Percentiles rank a stretch among this genome's conserved stretches.
These are phyloP conservation scores for Iphiclides podalirius DNA, from an alignment of 2,888 invertebrate species.

Conservation along the genomic window DNA sequence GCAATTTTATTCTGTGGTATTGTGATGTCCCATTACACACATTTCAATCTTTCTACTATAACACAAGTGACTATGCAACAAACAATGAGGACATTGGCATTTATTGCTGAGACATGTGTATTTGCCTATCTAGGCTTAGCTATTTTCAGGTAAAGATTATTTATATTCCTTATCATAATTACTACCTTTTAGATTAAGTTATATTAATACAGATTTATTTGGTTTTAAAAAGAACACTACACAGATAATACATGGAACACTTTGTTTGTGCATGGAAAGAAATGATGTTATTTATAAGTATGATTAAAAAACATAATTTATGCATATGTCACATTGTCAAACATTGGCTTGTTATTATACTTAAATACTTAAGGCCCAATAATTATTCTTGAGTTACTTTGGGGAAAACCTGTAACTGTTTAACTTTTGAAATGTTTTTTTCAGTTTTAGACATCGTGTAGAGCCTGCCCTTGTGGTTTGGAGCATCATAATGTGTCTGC, in stretches of 20 bases:
- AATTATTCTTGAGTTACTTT: no score
- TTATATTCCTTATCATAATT: not conserved
- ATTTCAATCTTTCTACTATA: constrained; percentile 98
- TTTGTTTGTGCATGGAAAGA: no score
- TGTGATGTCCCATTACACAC: constrained; percentile 99
- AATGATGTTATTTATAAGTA: no score
- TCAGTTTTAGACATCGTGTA: constrained; percentile 96
- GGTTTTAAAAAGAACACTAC: no score
- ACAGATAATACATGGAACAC: no score
- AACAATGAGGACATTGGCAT: constrained; percentile 97
- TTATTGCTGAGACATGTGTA: constrained; percentile 98
- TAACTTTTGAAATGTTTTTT: no score
- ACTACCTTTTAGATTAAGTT: not conserved
- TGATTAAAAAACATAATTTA: no score
- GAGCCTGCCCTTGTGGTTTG: constrained; percentile 95
- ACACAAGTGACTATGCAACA: constrained; percentile 99
- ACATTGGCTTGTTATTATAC: no score
- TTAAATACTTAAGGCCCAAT: no score
- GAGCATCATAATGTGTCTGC: constrained; percentile 94
- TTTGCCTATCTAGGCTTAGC: constrained; percentile 98
- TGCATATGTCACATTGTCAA: no score
- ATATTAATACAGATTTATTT: no score
- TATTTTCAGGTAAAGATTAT: constrained; percentile 75
- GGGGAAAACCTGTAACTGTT: no score
- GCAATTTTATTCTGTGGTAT: constrained; percentile 99